These are phyloP conservation scores for Piprites chloris DNA, from an alignment of 2,113 vertebrate genomes.

Conservation along the genomic window DNA sequence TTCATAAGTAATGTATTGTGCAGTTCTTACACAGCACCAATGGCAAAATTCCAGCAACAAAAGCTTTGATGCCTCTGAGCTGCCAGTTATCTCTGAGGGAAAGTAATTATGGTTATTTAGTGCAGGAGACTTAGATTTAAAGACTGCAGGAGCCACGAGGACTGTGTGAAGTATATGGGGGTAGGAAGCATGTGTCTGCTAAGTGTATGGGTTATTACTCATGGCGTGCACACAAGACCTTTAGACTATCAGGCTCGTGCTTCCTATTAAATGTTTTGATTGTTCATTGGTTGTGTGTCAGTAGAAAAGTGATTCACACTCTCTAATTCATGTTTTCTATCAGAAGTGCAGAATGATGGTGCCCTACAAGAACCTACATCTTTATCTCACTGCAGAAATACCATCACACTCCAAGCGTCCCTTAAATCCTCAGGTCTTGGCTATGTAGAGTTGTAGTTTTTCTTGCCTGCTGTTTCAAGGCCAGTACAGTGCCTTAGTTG, in stretches of 20 bases:
- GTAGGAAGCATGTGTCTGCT: not conserved
- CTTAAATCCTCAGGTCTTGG: not conserved
- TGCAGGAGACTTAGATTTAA: not conserved
- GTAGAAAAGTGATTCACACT: not conserved
- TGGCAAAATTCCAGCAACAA: not conserved
- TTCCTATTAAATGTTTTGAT: not conserved
- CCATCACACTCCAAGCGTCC: not conserved
- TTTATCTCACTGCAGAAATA: not conserved
- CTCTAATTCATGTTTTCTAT: not conserved
- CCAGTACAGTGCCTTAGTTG: not conserved
- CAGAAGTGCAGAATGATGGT: not conserved
- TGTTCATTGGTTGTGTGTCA: not conserved
- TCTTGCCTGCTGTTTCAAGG: not conserved
- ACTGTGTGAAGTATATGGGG: not conserved
- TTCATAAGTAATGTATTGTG: not conserved
- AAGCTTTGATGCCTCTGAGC: not conserved
- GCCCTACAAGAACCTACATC: not conserved
- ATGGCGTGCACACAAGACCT: not conserved
- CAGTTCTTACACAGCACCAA: not conserved
- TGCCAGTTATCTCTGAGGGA: not conserved
- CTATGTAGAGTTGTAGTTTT: not conserved
- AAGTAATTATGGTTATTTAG: slow-evolving; percentile 1
- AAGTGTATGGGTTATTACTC: not conserved
- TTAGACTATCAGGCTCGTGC: not conserved
- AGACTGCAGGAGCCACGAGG: not conserved